Conservation (phyloP, 2,797 vertebrate species). For the Notolepis coatsorum region DNA sequence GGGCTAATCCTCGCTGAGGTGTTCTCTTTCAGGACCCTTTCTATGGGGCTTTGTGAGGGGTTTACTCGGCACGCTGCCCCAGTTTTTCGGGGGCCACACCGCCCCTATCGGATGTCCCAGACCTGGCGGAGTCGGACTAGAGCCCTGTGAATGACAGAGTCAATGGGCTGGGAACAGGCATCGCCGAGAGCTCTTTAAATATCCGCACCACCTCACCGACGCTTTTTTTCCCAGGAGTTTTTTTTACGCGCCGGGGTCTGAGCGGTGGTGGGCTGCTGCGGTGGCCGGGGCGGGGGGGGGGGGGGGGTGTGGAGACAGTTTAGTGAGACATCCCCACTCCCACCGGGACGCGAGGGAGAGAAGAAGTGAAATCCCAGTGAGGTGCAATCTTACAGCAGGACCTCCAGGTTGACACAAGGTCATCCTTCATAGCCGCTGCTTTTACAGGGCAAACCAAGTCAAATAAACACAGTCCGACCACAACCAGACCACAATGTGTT, state of each 20-base stretch:
- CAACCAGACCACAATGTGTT: slow-evolving; percentile 69
- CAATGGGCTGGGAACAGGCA: slow-evolving; percentile 82
- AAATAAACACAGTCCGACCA: slow-evolving; percentile 74
- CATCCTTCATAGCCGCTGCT: slow-evolving; percentile 71
- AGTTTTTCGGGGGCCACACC: slow-evolving; percentile 73
- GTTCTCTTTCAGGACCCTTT: slow-evolving; percentile 85
- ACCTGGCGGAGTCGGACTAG: slow-evolving; percentile 82
- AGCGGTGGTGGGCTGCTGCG: slow-evolving; percentile 63
- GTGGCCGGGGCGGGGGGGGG: slow-evolving; percentile 22
- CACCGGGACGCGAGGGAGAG: slow-evolving; percentile 43
- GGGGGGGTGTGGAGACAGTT: slow-evolving; percentile 34
- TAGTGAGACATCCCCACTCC: slow-evolving; percentile 43
- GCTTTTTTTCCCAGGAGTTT: slow-evolving; percentile 83
- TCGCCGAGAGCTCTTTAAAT: slow-evolving; percentile 76
- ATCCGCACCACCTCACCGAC: slow-evolving; percentile 78
- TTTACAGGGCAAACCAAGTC: slow-evolving; percentile 74
- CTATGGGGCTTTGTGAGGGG: slow-evolving; percentile 83
- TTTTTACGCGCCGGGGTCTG: too few species aligned
- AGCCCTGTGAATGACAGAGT: slow-evolving; percentile 82
- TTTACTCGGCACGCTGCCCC: slow-evolving; percentile 82
- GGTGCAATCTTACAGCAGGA: slow-evolving; percentile 49
- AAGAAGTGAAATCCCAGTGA: slow-evolving; percentile 51
- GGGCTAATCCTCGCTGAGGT: slow-evolving; percentile 82
- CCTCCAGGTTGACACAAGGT: slow-evolving; percentile 73
- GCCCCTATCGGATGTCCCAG: slow-evolving; percentile 87